A percentile compares a stretch with the other conserved stretches of the same genome.
These are phyloP conservation scores for Avahi laniger DNA, from an alignment of 2,797 vertebrate species.

Conservation along the genomic window DNA sequence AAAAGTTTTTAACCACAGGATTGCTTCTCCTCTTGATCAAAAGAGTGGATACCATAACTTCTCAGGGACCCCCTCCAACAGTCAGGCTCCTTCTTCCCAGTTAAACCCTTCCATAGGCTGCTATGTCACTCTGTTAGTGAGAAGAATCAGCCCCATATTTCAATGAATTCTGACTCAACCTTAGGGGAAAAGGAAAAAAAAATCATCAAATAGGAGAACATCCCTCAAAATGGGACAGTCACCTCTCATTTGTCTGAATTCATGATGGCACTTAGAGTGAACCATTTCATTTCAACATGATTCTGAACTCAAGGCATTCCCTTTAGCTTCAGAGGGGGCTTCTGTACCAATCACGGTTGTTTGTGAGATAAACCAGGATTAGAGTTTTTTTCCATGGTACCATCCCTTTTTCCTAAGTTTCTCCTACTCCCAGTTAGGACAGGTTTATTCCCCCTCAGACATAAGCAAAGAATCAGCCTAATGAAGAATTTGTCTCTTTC, in stretches of 20 bases:
- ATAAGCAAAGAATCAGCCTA: background rate
- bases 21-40: slow-evolving; percentile 11
- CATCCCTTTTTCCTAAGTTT: background rate
- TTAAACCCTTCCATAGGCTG: background rate
- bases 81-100: background rate
- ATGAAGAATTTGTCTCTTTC: background rate
- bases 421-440: background rate
- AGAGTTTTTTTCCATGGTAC: background rate
- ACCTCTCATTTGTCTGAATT: slow-evolving; percentile 19
- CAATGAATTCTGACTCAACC: slow-evolving; percentile 36
- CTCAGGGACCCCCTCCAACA: background rate
- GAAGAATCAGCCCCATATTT: background rate
- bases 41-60: background rate
- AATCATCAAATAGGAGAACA: background rate
- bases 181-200: slow-evolving; percentile 24
- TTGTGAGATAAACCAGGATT: slow-evolving; percentile 21
- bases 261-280: background rate
- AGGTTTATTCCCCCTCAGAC: slow-evolving; percentile 31
- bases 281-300: background rate
- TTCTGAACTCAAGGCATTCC: background rate
- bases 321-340: slow-evolving; percentile 38
- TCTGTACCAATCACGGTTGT: background rate
- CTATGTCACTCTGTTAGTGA: background rate
- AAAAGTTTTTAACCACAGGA: slow-evolving; percentile 10
- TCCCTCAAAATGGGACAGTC: background rate